These are phyloP conservation scores for Napeogenes sylphis DNA, from an alignment of 2,888 invertebrate species.

Conservation along the genomic window DNA sequence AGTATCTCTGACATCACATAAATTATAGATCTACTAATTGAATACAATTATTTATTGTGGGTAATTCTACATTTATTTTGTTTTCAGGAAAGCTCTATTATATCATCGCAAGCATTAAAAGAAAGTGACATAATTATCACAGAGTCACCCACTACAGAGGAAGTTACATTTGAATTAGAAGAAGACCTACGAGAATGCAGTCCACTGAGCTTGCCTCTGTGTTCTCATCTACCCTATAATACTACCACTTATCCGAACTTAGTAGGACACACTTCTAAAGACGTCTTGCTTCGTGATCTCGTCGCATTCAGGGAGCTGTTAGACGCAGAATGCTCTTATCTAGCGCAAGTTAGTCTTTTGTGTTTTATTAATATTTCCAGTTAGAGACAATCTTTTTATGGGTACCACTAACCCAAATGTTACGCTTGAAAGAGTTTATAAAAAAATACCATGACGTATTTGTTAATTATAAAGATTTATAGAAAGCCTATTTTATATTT, in stretches of 20 bases:
- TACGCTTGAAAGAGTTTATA: slow-evolving; percentile 10
- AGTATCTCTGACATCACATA: too few relatives aligned
- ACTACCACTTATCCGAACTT: slow-evolving; percentile 90
- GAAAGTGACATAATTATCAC: slow-evolving; percentile 58
- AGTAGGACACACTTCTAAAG: slow-evolving; percentile 80
- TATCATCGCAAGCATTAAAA: slow-evolving; percentile 65
- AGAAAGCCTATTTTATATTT: too few relatives aligned
- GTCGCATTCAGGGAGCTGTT: slow-evolving; percentile 91
- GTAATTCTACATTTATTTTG: not conserved
- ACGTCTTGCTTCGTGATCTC: slow-evolving; percentile 83
- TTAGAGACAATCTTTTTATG: slow-evolving; percentile 11
- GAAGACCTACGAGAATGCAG: slow-evolving; percentile 83
- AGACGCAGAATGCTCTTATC: slow-evolving; percentile 92
- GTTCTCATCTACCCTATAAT: slow-evolving; percentile 85
- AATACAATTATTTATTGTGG: too few relatives aligned
- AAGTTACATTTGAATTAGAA: slow-evolving; percentile 59
- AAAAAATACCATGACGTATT: slow-evolving; percentile 3
- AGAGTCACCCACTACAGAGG: slow-evolving; percentile 63
- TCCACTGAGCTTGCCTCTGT: slow-evolving; percentile 81
- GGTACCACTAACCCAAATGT: slow-evolving; percentile 9
- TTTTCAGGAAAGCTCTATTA: slow-evolving; percentile 66
- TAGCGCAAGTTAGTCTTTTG: slow-evolving; percentile 79
- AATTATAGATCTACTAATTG: too few relatives aligned
- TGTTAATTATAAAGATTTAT: too few relatives aligned
- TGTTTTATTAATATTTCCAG: slow-evolving; percentile 4